Percentiles rank a stretch among this genome's conserved stretches.
Evolutionary conservation across 2,888 invertebrate genomes (phyloP).

Genomic region (Exocentrus adspersus): DNA sequence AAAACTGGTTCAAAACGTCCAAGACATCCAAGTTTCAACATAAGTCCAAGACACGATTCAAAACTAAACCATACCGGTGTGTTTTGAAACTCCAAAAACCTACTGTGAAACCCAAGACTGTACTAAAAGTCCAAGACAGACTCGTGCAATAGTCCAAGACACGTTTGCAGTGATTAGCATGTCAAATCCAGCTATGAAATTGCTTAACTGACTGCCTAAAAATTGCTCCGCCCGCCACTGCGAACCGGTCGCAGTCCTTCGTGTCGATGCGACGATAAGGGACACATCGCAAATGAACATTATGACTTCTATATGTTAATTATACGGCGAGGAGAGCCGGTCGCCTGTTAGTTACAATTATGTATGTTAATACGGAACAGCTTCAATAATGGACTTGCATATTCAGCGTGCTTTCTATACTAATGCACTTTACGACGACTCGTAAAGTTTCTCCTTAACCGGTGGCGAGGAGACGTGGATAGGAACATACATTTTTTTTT

Average conservation of each 20-base stretch:
- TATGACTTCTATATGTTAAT: constrained; percentile 56
- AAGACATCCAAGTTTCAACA: no score
- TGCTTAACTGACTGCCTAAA: neutral
- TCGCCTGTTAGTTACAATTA: constrained; percentile 54
- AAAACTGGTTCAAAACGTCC: no score
- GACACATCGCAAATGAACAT: constrained; percentile 50
- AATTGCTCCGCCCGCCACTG: constrained; percentile 15
- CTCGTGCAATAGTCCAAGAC: no score
- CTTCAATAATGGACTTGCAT: constrained; percentile 50
- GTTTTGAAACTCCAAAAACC: no score
- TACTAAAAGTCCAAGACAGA: no score
- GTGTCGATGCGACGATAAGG: constrained; percentile 38
- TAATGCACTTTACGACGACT: constrained; percentile 45
- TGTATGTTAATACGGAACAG: constrained; percentile 53
- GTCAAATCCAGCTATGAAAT: neutral
- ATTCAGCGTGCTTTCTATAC: constrained; percentile 45
- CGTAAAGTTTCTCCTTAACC: constrained; percentile 48
- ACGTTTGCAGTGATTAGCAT: no score
- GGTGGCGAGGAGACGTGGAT: no score
- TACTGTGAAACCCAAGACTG: no score
- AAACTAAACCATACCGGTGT: no score
- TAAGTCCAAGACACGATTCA: no score
- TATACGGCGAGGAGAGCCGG: constrained; percentile 44
- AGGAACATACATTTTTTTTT: no score
- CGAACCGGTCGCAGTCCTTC: constrained; percentile 24